Base-by-base conservation (phyloP, 2,113 vertebrate species). In the Coregonus clupeaformis region DNA sequence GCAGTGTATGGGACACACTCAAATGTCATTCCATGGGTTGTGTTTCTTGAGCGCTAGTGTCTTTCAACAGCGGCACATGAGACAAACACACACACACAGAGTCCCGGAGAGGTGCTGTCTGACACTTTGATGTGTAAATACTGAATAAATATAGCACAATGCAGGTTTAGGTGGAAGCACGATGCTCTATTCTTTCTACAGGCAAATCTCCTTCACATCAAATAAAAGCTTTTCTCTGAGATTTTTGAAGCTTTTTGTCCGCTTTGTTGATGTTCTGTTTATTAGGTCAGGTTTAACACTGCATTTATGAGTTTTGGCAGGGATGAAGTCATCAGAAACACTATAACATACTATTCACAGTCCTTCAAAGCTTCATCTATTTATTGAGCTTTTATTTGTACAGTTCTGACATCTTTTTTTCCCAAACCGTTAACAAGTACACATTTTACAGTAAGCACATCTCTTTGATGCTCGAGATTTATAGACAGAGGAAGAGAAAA, bases 381-480 rank as follows among this genome's bases (percentile, higher is more conserved):
- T 94, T 93, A 93, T 93, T 94, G 71, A 89, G 80, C 82, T 83
- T 90, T 87, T 29, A 84, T 89, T 90, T 92, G 72, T 89, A 89
- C 87, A 90, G 80, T 83, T 89, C 80, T 86, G 86, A 91, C 88
- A 90, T 89, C 72, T 82, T 82, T 81, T 65, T 72, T 62, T 82
- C 79, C 73, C 73, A 85, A 89, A 87, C 91, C 74, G 81, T 86
- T 77, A 81, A 91, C 87, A 76, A 79, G 83, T 89, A 86, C 79
- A 84, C 71, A 72, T 89, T 89, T 63, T 90, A 92, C 88, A 91
- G 72, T 85, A 89, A 91, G 85, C 82, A 90, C 82, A 88, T 88
- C 83, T 81, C 80, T 78, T 80, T 57, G 79, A 90, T 84, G 80
- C 72, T 69, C 49, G 65, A 74, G 80, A 87, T 85, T 88, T 85